Evolutionary conservation across 30 jellyfish, hydroid and myxozoan genomes (phyloP), one percentile per base, ranked within the genome.

Genomic region (Chrysaora quinquecirrha): DNA sequence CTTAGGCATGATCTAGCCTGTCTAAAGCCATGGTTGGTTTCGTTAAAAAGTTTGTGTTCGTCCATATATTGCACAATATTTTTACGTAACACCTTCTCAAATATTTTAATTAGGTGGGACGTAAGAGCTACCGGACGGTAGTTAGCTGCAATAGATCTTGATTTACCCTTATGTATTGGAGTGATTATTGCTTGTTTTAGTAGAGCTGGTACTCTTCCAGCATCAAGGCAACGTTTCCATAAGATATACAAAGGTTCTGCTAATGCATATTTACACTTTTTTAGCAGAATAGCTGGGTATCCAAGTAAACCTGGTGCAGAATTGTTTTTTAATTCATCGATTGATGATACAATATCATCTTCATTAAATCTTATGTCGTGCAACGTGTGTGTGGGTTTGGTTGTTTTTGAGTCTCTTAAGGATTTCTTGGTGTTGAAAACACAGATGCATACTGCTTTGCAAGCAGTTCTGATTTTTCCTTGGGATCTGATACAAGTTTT

Each of bases 61-160:
- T 74, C 68, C 9, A 52, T 12, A 52, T 52, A 52, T 9, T 3
- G 3, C 19, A 19, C 25, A 4, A 52, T 48, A 0, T 27, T 14
- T 23, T 27, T 74, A 10, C 86, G 10, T 24, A 27, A 0, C 22
- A 74, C 65, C 56, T 24, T 74, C 29, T 74, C 78, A 29, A 48
- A 74, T 6, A 48, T 50, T 49, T 74, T 74, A 1, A 48, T 74
- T 14, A 50, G 28, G 48, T 43, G 78, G n/a, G 82, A 74, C 30
- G 82, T 74, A 16, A 74, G 52, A 9, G 82, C 83, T 10, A 43
- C 78, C 0, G 83, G 86, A 0, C 82, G 21, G 79, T 74, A 74
- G 78, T 74, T 74, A 16, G 16, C 56, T 0, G 83, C 22, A 23
- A 50, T 27, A 10, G n/a, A 75, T 63, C 49, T 10, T 7, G 28